Percentiles rank a stretch among this genome's conserved stretches.
Evolutionary conservation across 1,140 invertebrate genomes (phyloP).

Genomic region (Hormaphis cornu): DNA sequence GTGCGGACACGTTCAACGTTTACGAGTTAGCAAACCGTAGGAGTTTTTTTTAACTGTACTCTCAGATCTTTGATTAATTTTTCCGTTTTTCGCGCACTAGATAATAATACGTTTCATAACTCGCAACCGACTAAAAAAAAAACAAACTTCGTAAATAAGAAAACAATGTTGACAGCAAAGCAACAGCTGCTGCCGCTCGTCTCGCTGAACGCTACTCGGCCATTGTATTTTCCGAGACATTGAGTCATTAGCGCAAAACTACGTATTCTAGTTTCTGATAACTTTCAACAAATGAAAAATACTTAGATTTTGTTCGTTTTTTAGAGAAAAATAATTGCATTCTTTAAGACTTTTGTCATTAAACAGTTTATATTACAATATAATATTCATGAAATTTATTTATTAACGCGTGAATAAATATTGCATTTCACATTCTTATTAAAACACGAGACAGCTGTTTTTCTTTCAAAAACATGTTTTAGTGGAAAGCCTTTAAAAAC

Average conservation of each 20-base stretch:
- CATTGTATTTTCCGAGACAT: neutral
- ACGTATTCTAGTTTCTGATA: neutral
- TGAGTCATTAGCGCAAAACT: slow-evolving; percentile 8
- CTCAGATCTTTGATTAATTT: neutral
- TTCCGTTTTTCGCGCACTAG: neutral
- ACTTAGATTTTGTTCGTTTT: too few relatives aligned
- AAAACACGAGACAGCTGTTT: too few relatives aligned
- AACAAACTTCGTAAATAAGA: neutral
- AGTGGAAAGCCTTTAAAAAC: too few relatives aligned
- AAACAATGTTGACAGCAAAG: neutral
- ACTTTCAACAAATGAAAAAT: neutral
- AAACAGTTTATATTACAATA: too few relatives aligned
- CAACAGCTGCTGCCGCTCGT: slow-evolving; percentile 11
- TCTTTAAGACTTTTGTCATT: neutral
- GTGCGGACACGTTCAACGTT: neutral
- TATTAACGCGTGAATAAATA: too few relatives aligned
- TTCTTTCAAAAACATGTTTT: too few relatives aligned
- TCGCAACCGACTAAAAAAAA: neutral
- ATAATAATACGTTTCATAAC: neutral
- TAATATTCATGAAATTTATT: too few relatives aligned
- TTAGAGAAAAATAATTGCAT: neutral
- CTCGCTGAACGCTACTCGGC: slow-evolving; percentile 2
- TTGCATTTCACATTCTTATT: too few relatives aligned
- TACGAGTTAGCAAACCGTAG: neutral
- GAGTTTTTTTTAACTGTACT: neutral